These are phyloP conservation scores for Danaus plexippus DNA, from an alignment of 1,140 invertebrate species.

Conservation along the genomic window DNA sequence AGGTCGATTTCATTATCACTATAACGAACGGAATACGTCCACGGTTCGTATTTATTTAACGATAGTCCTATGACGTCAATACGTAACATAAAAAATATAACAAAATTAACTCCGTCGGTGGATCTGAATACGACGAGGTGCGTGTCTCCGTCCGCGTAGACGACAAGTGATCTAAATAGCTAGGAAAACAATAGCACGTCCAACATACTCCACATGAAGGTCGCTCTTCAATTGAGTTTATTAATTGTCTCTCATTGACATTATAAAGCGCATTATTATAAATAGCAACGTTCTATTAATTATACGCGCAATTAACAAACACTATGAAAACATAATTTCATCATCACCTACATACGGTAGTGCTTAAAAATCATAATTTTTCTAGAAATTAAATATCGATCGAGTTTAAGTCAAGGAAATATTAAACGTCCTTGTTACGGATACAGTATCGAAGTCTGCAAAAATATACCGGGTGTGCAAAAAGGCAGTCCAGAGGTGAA, in stretches of 20 bases:
- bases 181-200: constrained; percentile 43
- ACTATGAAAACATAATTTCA: too few species aligned
- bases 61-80: neutral
- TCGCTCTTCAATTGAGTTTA: constrained; percentile 46
- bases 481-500: too few species aligned
- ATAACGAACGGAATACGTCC: constrained; percentile 8
- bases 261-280: constrained; percentile 36
- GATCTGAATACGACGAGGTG: too few species aligned
- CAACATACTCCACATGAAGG: constrained; percentile 37
- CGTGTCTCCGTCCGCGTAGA: neutral
- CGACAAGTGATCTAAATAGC: constrained; percentile 20
- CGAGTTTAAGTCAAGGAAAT: neutral
- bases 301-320: constrained; percentile 12
- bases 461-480: too few species aligned
- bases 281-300: constrained; percentile 35
- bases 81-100: too few species aligned
- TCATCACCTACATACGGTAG: too few species aligned
- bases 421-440: neutral
- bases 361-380: too few species aligned
- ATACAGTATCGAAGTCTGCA: too few species aligned
- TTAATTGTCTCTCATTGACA: constrained; percentile 51
- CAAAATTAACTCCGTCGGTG: too few species aligned
- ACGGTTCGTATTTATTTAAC: neutral
- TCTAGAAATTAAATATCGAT: too few species aligned
- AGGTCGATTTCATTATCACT: constrained; percentile 50